phyloP scores from a whole-genome alignment of 2,888 invertebrate genomes.

The Neria commutata region DNA sequence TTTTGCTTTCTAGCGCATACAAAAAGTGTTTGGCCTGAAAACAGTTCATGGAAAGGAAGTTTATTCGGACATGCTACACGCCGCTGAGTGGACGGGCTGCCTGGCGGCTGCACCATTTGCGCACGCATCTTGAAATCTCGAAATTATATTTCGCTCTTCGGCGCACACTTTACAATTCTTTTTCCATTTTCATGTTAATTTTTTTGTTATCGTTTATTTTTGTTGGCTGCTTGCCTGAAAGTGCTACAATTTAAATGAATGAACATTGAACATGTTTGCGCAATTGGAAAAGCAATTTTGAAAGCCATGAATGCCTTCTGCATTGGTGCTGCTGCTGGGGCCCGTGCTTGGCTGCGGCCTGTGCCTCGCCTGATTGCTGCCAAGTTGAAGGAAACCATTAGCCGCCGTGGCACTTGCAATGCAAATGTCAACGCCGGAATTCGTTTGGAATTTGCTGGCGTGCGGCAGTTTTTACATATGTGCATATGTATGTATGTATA shows the following conservation, averaged over 20 bases:
- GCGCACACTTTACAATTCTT: no score
- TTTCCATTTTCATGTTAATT: background rate
- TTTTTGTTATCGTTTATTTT: background rate
- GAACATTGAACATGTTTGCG: constrained; percentile 17
- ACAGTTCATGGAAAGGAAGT: constrained; percentile 21
- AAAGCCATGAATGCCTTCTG: constrained; percentile 19
- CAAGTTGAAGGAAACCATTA: constrained; percentile 41
- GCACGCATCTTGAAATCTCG: background rate
- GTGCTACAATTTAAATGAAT: constrained; percentile 13
- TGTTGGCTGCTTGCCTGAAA: background rate
- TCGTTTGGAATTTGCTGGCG: background rate
- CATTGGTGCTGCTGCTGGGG: constrained; percentile 17
- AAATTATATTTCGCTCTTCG: no score
- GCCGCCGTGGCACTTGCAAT: background rate
- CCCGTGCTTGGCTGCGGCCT: constrained; percentile 14
- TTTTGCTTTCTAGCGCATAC: constrained; percentile 12
- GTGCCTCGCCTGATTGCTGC: constrained; percentile 5
- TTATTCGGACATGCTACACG: constrained; percentile 15
- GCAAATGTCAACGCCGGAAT: constrained; percentile 35
- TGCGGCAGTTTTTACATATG: no score
- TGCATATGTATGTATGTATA: no score
- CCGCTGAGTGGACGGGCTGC: background rate
- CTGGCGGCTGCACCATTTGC: background rate
- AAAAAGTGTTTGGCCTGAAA: constrained; percentile 5
- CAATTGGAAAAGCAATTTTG: constrained; percentile 3